phyloP scores from a whole-genome alignment of 2,888 invertebrate species.

The Disparrhopalites patrizii region DNA sequence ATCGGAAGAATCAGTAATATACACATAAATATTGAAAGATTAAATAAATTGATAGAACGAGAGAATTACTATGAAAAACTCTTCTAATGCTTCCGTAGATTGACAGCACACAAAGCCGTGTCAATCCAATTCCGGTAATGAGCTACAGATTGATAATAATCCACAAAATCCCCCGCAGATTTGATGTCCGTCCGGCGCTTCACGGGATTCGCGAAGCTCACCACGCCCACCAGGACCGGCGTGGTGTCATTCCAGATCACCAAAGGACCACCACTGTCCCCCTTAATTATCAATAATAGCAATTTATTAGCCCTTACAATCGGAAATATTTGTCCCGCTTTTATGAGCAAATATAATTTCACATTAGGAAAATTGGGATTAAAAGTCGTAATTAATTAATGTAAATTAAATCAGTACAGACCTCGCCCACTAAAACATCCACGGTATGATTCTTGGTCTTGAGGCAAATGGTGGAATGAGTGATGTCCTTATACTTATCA shows the following conservation, averaged over 20 bases:
- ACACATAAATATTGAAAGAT: too few relatives aligned
- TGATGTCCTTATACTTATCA: conserved; percentile 36
- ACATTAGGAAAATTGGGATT: not conserved
- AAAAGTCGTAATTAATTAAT: not conserved
- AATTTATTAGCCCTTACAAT: not conserved
- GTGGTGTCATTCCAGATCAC: conserved; percentile 17
- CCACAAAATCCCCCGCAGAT: conserved; percentile 24
- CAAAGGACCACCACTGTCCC: conserved; percentile 41
- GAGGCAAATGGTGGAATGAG: conserved; percentile 40
- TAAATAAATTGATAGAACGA: too few relatives aligned
- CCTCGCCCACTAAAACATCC: conserved; percentile 3
- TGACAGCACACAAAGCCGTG: not conserved
- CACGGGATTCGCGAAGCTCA: conserved; percentile 33
- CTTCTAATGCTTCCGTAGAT: too few relatives aligned
- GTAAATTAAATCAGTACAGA: not conserved
- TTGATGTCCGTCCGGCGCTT: not conserved
- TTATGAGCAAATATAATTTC: not conserved
- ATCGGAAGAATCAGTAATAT: too few relatives aligned
- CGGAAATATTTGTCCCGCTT: not conserved
- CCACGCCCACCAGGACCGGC: conserved; percentile 39
- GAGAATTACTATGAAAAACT: too few relatives aligned
- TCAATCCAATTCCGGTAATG: conserved; percentile 44
- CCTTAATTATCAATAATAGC: too few relatives aligned
- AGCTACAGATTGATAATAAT: conserved; percentile 40
- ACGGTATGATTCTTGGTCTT: conserved; percentile 26